A percentile compares a stretch with the other conserved stretches of the same genome.
These are phyloP conservation scores for Drymonia ruficornis DNA, from an alignment of 2,888 invertebrate species.

Conservation along the genomic window DNA sequence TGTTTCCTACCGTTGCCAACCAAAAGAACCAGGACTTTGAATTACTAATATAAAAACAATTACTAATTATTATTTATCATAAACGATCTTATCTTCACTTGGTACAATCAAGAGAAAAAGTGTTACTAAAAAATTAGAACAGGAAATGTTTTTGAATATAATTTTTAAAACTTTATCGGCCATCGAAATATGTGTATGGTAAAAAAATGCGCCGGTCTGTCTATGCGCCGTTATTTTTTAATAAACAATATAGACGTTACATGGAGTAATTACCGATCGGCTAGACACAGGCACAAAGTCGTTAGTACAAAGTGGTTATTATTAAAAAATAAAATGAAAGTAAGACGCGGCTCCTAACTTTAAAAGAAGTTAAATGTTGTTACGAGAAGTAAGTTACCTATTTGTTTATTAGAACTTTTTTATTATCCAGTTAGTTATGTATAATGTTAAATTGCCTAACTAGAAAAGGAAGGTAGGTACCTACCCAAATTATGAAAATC, in stretches of 20 bases:
- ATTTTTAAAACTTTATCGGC: conserved; percentile 33
- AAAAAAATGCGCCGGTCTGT: conserved; percentile 33
- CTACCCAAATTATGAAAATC: too few species aligned
- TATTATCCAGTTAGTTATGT: too few species aligned
- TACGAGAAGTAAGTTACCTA: too few species aligned
- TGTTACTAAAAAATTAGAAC: conserved; percentile 3
- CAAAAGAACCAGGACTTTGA: neutral
- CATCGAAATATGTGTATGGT: conserved; percentile 27
- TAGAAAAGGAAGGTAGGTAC: too few species aligned
- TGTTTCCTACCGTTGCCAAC: neutral
- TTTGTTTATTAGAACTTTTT: too few species aligned
- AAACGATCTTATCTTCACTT: neutral
- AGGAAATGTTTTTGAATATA: conserved; percentile 19
- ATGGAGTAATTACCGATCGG: conserved; percentile 34
- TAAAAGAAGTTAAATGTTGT: neutral
- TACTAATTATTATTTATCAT: conserved; percentile 5
- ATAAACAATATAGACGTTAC: conserved; percentile 46
- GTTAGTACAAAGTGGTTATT: conserved; percentile 12
- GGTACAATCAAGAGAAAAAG: conserved; percentile 1
- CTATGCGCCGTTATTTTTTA: conserved; percentile 37
- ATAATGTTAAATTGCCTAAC: too few species aligned
- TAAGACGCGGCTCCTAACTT: neutral
- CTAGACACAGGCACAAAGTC: conserved; percentile 13
- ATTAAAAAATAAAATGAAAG: neutral
- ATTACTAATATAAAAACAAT: neutral